Conservation (phyloP, 2,797 vertebrate genomes). For the Sebastes iracundus region DNA sequence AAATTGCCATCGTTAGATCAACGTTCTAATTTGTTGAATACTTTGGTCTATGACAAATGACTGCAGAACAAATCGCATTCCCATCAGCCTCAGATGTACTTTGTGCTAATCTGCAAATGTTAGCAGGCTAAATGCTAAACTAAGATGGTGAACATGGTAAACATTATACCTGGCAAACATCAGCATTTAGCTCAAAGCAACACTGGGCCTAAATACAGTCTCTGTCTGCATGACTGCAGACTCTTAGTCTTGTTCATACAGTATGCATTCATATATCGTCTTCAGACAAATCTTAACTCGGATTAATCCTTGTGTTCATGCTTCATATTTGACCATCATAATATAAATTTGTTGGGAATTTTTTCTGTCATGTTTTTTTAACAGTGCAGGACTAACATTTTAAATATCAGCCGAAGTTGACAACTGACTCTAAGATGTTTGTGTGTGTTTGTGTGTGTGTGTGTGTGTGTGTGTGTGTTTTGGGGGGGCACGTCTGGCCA, state of each 20-base stretch:
- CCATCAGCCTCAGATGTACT: not conserved
- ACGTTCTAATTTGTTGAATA: not conserved
- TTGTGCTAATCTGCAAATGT: too few relatives aligned
- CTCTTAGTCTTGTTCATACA: too few relatives aligned
- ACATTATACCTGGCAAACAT: not conserved
- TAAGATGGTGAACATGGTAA: not conserved
- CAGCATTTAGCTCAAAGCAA: not conserved
- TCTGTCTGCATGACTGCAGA: too few relatives aligned
- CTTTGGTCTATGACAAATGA: not conserved
- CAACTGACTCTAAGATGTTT: constrained; percentile 17
- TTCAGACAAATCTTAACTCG: not conserved
- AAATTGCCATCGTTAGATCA: too few relatives aligned
- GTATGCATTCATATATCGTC: too few relatives aligned
- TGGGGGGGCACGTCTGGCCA: constrained; percentile 66
- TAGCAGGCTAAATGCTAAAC: not conserved
- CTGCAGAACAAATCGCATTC: not conserved
- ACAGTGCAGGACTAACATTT: not conserved
- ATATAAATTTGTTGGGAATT: not conserved
- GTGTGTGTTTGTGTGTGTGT: not conserved
- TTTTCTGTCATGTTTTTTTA: not conserved
- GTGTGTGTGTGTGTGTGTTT: constrained; percentile 7
- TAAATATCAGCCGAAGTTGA: not conserved
- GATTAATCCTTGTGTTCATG: not conserved
- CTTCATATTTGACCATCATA: not conserved
- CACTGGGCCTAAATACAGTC: not conserved